Evolutionary conservation across 2,888 invertebrate genomes (phyloP), one percentile per base, ranked within the genome.

Genomic region (Leucophenga maculata): DNA sequence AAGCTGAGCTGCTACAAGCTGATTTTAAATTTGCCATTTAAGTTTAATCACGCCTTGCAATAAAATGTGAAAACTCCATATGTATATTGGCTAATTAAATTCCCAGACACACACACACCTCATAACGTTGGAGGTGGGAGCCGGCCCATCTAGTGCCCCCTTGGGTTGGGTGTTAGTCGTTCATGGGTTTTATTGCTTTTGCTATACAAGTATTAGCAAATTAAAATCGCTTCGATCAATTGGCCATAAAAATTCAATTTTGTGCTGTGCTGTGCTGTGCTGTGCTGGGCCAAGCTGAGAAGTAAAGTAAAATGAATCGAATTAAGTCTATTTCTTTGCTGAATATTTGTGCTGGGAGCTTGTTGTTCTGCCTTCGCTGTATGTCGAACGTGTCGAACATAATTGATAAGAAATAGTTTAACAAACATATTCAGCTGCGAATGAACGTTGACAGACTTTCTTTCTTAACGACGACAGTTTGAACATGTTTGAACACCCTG

Each of bases 321-420:
- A 54, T 54, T 54, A 8, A 54, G 18, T 54, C 54, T 54, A 54
- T 13, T 54, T 54, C 54, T 18, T n/a, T 18, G n/a, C 11, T 54
- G 20, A 54, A 18, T 54, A n/a, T n/a, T n/a, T n/a, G 22, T 39
- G 39, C n/a, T 39, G 39, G 39, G 39, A 39, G 39, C 39, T 39
- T 39, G 39, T 39, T 39, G 39, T 39, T 39, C 39, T 39, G 39
- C 8, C 39, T 11, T 11, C 39, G 9, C 76, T 76, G 76, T 74
- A 71, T 65, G n/a, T n/a, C n/a, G 78, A 71, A 81, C 80, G 80
- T 81, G 80, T 82, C 76, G 75, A 73, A 82, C 82, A 81, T 81
- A 82, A 77, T 76, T 80, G 76, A 80, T 75, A 71, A 78, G 75
- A 76, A 78, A 76, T 82, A 82, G 80, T 82, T 82, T 80, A 82